Evolutionary conservation across 2,888 invertebrate genomes (phyloP).

Genomic region (Troides helena): DNA sequence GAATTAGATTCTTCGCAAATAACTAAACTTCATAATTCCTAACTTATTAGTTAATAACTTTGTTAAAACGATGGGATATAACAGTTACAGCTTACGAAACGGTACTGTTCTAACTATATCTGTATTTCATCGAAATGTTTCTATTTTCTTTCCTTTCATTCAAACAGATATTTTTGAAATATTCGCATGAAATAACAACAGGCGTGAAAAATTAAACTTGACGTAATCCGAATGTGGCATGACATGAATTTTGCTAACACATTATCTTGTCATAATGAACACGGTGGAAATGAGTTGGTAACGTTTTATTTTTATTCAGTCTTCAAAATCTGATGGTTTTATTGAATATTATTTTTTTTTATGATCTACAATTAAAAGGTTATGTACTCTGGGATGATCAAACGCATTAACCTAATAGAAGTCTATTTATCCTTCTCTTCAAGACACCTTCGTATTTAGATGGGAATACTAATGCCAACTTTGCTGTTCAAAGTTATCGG

Average conservation of each 20-base stretch:
- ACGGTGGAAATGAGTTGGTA: background rate
- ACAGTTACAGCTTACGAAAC: background rate
- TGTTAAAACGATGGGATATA: background rate
- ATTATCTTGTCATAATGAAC: background rate
- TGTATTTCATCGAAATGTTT: background rate
- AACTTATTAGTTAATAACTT: too few relatives aligned
- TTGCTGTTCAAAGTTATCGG: too few relatives aligned
- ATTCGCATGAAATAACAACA: background rate
- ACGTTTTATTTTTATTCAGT: background rate
- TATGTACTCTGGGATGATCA: too few relatives aligned
- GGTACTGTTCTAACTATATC: background rate
- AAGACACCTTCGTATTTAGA: too few relatives aligned
- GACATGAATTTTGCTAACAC: background rate
- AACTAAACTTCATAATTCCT: too few relatives aligned
- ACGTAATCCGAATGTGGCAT: conserved; percentile 6
- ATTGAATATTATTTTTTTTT: background rate
- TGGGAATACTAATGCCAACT: too few relatives aligned
- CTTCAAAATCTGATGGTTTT: background rate
- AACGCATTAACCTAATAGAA: too few relatives aligned
- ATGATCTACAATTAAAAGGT: background rate
- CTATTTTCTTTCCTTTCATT: background rate
- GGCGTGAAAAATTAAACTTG: background rate
- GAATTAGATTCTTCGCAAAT: too few relatives aligned
- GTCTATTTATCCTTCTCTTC: too few relatives aligned
- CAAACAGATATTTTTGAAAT: background rate